Base-by-base conservation (phyloP, 2,888 invertebrate species). In the Cheilosia impressa region DNA sequence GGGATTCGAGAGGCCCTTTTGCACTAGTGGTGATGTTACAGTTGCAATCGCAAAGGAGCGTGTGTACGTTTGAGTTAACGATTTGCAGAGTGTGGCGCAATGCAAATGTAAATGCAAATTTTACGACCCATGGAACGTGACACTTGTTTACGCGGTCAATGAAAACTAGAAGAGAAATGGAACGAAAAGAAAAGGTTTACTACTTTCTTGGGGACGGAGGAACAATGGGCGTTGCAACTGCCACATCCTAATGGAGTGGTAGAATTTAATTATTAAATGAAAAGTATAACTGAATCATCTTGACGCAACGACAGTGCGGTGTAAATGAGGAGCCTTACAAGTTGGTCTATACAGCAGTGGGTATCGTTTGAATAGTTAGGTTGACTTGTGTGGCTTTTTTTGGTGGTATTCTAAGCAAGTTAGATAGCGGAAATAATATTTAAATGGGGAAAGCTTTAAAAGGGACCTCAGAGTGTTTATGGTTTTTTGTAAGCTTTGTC, bases 131-230 rank as follows among this genome's bases (percentile, higher is more conserved):
- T 43, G 60, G 66, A 77, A 77, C 82, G 82, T 83, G 82, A 83
- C 78, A 83, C 78, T 83, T 78, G 82, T 83, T 83, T 83, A 83
- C 72, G 82, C 82, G 82, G 82, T 83, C 77, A 83, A 83, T 83
- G 77, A 80, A 83, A 72, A 68, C 66, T 62, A 62, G 68, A 83
- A 60, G 53, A 34, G n/a, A 31, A 65, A 41, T 24, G 47, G 9
- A 47, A 24, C n/a, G 34, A 52, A 15, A 15, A 6, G 15, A 41
- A 52, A 60, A 38, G 9, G 34, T 4, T 38, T 38, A 6, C 6
- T n/a, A 34, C 34, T 58, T 58, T 24, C 7, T 2, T 17, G n/a
- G 17, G 38, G 9, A 62, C 31, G 9, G 10, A 24, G 47, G 9
- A 62, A 22, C 17, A 27, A 53, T 52, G 38, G 15, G 7, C 7